Evolutionary conservation across 2,888 invertebrate genomes (phyloP), one percentile per base, ranked within the genome.

Genomic region (Ochropacha duplaris): DNA sequence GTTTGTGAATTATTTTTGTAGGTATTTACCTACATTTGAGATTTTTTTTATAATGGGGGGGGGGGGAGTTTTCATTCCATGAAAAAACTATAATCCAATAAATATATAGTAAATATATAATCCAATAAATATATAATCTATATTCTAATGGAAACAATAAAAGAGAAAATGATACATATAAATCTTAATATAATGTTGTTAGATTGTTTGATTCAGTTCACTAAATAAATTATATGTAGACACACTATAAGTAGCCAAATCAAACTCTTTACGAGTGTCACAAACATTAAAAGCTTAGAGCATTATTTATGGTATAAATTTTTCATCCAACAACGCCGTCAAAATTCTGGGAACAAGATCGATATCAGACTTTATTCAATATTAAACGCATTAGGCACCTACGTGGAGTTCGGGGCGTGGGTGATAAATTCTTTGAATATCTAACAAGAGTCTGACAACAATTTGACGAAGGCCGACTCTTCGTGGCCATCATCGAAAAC

Each of bases 351-450:
- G 86, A 87, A 87, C 63, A 51, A 81, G 89, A 90, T 90, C 77
- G 67, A 75, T 87, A 90, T 90, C 89, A 71, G 76, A 65, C 66
- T 65, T 68, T 72, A 72, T 78, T 84, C 81, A 84, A 88, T 87
- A 81, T 79, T 71, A 79, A 86, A 89, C 73, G 86, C 89, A 90
- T 90, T 90, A 89, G 82, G 83, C 83, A 75, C 79, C 81, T 79
- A 72, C 73, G 16, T 44, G 19, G 73, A 71, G 73, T 56, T 68
- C 70, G 63, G 66, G 68, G 82, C 79, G 84, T 83, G 85, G 85
- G 85, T 77, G 83, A 78, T 69, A 84, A 79, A 87, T 88, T 87
- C 84, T 58, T 65, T 67, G 78, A 81, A 89, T 87, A 76, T 65
- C 82, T 84, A 84, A 81, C 81, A 74, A 80, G 84, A 79, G 76